Conservation (phyloP, 1,140 invertebrate species). For the Drosophila arizonae region DNA sequence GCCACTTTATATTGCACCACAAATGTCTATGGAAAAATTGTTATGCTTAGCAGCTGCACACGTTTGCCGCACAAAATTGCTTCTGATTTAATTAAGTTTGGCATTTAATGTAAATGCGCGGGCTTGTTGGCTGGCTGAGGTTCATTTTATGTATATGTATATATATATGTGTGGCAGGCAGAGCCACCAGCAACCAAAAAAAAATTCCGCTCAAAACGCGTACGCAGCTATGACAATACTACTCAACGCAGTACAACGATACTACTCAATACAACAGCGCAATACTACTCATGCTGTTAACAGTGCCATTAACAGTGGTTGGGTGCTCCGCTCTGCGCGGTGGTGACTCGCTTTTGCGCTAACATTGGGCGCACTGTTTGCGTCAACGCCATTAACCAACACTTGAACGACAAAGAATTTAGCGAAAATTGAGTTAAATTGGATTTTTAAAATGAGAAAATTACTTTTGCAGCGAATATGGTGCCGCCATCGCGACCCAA, state of each 20-base stretch:
- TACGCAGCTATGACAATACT: constrained; percentile 45
- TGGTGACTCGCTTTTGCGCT: constrained; percentile 11
- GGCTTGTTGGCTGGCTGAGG: constrained; percentile 10
- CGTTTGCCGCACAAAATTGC: constrained; percentile 4
- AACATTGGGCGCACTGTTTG: neutral
- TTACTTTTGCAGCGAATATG: constrained; percentile 85
- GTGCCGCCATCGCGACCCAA: constrained; percentile 93
- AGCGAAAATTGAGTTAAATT: neutral
- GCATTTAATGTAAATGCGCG: constrained; percentile 36
- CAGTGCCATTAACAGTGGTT: constrained; percentile 4
- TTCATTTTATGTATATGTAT: constrained; percentile 1
- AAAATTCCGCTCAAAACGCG: constrained; percentile 57
- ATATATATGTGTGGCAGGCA: constrained; percentile 26
- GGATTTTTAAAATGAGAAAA: constrained; percentile 1
- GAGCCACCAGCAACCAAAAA: constrained; percentile 16
- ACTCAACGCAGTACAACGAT: constrained; percentile 30
- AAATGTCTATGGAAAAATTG: constrained; percentile 27
- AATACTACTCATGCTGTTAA: constrained; percentile 27
- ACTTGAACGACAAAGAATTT: neutral
- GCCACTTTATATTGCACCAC: constrained; percentile 20
- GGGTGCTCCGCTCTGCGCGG: neutral
- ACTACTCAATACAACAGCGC: neutral
- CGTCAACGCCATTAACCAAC: neutral
- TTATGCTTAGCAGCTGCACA: neutral
- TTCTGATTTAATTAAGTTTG: constrained; percentile 3